Evolutionary conservation across 2,797 vertebrate species (phyloP).

Genomic region (Hippoglossus hippoglossus): DNA sequence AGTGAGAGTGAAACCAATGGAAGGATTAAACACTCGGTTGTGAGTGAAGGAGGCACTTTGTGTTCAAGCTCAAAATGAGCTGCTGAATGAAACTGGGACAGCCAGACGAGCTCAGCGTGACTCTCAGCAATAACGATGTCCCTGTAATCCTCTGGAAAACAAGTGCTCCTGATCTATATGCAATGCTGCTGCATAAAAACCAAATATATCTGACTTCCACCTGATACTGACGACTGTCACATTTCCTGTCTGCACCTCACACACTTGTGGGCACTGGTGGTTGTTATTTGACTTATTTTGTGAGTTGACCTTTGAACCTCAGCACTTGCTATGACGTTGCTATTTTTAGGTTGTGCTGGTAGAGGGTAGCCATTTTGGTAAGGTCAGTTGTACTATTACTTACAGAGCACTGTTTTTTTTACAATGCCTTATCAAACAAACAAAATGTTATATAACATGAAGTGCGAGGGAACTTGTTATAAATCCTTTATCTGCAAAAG

Average conservation of each 20-base stretch:
- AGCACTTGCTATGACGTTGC: slow-evolving; percentile 64
- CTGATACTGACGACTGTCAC: slow-evolving; percentile 44
- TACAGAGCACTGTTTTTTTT: slow-evolving; percentile 55
- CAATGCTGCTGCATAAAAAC: slow-evolving; percentile 63
- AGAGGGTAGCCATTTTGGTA: slow-evolving; percentile 37
- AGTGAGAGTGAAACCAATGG: slow-evolving; percentile 52
- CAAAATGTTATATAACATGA: slow-evolving; percentile 64
- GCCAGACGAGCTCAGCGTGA: slow-evolving; percentile 19
- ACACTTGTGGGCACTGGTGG: slow-evolving; percentile 70
- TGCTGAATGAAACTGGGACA: slow-evolving; percentile 36
- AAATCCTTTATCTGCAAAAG: slow-evolving; percentile 74
- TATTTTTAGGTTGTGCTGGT: slow-evolving; percentile 52
- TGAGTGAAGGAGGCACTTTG: slow-evolving; percentile 74
- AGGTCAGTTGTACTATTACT: slow-evolving; percentile 49
- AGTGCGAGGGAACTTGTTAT: slow-evolving; percentile 68
- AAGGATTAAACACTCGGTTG: slow-evolving; percentile 26
- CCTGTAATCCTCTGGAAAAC: slow-evolving; percentile 32
- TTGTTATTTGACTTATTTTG: slow-evolving; percentile 25
- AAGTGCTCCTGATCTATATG: slow-evolving; percentile 58
- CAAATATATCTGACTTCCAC: slow-evolving; percentile 64
- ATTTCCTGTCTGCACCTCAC: slow-evolving; percentile 34
- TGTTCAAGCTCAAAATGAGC: slow-evolving; percentile 57
- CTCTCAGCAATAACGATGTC: slow-evolving; percentile 32
- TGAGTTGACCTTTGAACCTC: slow-evolving; percentile 67
- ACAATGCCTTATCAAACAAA: slow-evolving; percentile 74